phyloP scores from a whole-genome alignment of 1,140 invertebrate species.

The Drosophila lacertosa region DNA sequence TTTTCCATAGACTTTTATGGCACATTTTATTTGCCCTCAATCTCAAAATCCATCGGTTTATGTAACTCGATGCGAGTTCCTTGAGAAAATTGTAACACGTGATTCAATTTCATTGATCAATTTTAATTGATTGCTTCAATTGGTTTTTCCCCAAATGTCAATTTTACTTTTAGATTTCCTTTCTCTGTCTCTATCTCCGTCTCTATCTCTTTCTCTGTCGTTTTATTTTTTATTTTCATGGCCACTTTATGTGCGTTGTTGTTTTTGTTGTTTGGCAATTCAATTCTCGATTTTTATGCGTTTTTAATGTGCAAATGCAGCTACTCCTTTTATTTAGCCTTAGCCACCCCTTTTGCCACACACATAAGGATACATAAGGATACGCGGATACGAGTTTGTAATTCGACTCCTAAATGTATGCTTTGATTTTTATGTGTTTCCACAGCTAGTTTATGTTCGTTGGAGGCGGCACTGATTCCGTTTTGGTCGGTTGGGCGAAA shows the following conservation, averaged over 20 bases:
- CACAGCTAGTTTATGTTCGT: conserved; percentile 51
- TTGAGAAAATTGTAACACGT: conserved; percentile 69
- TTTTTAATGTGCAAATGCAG: conserved; percentile 75
- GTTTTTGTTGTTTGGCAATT: conserved; percentile 46
- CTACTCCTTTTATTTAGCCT: conserved; percentile 62
- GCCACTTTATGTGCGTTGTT: conserved; percentile 67
- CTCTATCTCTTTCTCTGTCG: background rate
- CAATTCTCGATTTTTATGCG: conserved; percentile 68
- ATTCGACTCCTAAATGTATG: conserved; percentile 72
- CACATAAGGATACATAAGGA: too few species aligned
- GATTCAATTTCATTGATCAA: conserved; percentile 77
- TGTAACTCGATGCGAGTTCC: conserved; percentile 50
- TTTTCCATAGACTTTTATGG: conserved; percentile 32
- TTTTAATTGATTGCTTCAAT: conserved; percentile 81
- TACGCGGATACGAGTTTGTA: conserved; percentile 39
- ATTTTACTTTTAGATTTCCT: conserved; percentile 34
- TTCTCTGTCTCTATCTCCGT: background rate
- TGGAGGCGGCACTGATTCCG: conserved; percentile 6
- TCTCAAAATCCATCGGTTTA: background rate
- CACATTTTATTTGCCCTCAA: conserved; percentile 38
- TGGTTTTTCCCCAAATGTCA: conserved; percentile 42
- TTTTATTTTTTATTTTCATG: conserved; percentile 52
- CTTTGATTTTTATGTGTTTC: conserved; percentile 68
- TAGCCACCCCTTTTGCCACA: conserved; percentile 37
- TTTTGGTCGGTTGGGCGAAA: conserved; percentile 17